A percentile compares a stretch with the other conserved stretches of the same genome.
Conservation (phyloP, 2,888 invertebrate species). For the Hypena proboscidalis region DNA sequence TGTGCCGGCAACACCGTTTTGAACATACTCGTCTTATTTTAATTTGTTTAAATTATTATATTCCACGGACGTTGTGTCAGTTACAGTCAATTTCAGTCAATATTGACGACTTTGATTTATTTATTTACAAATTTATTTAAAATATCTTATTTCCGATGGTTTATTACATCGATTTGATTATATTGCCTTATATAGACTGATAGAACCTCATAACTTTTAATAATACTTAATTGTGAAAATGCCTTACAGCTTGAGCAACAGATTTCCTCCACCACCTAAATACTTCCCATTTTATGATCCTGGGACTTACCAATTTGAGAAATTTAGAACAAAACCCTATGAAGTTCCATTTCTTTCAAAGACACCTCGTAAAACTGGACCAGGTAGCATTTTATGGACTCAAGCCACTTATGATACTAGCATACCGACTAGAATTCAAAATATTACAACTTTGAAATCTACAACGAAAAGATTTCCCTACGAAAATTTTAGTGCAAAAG, state of each 20-base stretch:
- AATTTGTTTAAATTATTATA: no score
- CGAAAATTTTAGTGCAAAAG: constrained; percentile 60
- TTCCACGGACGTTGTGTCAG: no score
- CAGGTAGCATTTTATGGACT: constrained; percentile 56
- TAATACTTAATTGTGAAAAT: constrained; percentile 33
- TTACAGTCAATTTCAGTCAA: no score
- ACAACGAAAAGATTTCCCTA: constrained; percentile 69
- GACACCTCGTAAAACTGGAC: constrained; percentile 48
- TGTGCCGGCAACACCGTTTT: no score
- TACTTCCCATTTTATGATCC: constrained; percentile 63
- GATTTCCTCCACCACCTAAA: constrained; percentile 55
- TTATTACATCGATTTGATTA: no score
- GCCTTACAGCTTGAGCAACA: constrained; percentile 60
- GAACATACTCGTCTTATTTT: no score
- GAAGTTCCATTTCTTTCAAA: constrained; percentile 65
- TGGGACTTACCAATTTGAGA: constrained; percentile 60
- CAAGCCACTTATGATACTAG: constrained; percentile 56
- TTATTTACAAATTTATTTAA: no score
- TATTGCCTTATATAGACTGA: no score
- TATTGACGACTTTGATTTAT: no score
- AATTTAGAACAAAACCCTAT: constrained; percentile 37
- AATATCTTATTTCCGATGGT: no score
- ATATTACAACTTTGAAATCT: constrained; percentile 61
- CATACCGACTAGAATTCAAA: constrained; percentile 52
- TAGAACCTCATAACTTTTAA: no score